phyloP scores from a whole-genome alignment of 2,888 invertebrate species.

The Hoplodrina blanda region DNA sequence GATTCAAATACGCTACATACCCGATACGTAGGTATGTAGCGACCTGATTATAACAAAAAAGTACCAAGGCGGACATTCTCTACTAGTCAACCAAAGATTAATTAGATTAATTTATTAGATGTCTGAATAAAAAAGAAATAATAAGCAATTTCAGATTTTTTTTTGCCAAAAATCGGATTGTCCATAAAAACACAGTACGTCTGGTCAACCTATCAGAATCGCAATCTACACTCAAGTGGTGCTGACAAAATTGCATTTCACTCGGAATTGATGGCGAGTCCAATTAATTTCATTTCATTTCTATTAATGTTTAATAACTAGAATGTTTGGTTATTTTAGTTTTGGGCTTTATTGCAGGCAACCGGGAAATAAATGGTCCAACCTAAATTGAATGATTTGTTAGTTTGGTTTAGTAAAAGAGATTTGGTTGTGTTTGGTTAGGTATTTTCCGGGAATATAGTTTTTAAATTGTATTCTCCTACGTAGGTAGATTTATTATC shows the following conservation, averaged over 20 bases:
- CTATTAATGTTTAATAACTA: slow-evolving; percentile 30
- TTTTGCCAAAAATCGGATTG: no score
- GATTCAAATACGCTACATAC: no score
- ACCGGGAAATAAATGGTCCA: not conserved
- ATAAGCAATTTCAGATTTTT: no score
- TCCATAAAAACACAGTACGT: not conserved
- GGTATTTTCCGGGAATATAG: no score
- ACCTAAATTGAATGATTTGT: not conserved
- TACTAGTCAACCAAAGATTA: no score
- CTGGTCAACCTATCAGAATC: slow-evolving; percentile 6
- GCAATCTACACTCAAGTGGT: slow-evolving; percentile 35
- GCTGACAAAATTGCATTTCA: slow-evolving; percentile 47
- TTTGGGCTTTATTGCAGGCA: not conserved
- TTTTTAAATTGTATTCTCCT: no score
- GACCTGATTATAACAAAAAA: no score
- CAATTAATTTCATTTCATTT: slow-evolving; percentile 31
- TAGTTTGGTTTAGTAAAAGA: not conserved
- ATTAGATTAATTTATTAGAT: no score
- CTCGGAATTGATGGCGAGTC: slow-evolving; percentile 21
- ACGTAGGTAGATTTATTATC: no score
- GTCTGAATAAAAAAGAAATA: no score
- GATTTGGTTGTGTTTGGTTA: not conserved
- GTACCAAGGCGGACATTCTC: no score
- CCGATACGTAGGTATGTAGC: no score
- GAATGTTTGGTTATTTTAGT: not conserved